Evolutionary conservation across 2,888 invertebrate genomes (phyloP), one percentile per base, ranked within the genome.

Genomic region (Acleris cristana): DNA sequence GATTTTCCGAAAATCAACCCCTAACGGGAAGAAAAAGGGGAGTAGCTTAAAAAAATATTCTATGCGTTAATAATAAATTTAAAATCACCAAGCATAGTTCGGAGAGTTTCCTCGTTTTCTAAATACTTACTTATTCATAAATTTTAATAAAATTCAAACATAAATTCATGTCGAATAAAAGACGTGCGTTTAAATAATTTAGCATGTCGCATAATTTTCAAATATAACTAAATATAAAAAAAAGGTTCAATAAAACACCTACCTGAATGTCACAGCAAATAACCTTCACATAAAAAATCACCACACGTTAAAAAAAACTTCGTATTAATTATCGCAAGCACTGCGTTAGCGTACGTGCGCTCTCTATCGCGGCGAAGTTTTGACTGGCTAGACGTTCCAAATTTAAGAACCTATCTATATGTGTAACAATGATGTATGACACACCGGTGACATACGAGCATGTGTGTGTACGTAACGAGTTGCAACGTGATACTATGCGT

Each of bases 371-470:
- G 26, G 23, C 58, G n/a, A 26, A 5, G 14, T 21, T 23, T 23
- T 10, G 18, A 48, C 58, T 58, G 26, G 18, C 57, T 48, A 58
- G 58, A 58, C 58, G 58, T 23, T 58, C 58, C 23, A 58, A 48
- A 58, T 26, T 48, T 48, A 58, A 58, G 23, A 48, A 45, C 26
- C 21, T 44, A 44, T 16, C 58, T 51, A 19, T 51, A 21, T 21
- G 51, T 21, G 19, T 51, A 19, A 51, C 51, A 19, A 21, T 12
- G 21, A 48, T 48, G 23, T 48, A 48, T 48, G 26, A 53, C 19
- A 57, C 4, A 18, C 16, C 10, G 19, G 40, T 56, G 56, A 44
- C 40, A 56, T 19, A n/a, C n/a, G 57, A 19, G 56, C 40, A 3
- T 45, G 40, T 44, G 44, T 57, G 6, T n/a, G 55, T 34, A 55